Base-by-base conservation (phyloP, 2,888 invertebrate species). In the Drosophila picticornis region DNA sequence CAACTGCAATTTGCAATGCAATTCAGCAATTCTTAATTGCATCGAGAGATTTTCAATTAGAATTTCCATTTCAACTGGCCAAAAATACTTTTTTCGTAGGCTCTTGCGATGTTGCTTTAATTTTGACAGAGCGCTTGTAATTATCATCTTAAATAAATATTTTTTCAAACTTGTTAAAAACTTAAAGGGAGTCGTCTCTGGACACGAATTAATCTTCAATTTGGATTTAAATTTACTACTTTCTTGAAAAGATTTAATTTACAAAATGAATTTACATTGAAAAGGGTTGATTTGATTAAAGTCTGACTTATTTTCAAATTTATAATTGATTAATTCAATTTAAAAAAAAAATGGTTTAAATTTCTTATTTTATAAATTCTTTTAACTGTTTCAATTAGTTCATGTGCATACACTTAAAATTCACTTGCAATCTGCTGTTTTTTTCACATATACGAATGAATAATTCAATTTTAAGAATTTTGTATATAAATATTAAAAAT, bases 41-140 rank as follows among this genome's bases (percentile, higher is more conserved):
- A 84, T 75, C 62, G 77, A 81, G 71, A 73, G 82, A 78, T 87
- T 90, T 86, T 90, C 84, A 90, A 90, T 87, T 87, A 81, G 80
- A 88, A 82, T 88, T 90, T 81, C 71, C 74, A 81, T 72, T 86
- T 72, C 59, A 59, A 64, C 63, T 74, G 66, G 51, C 55, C 34
- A 52, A 63, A 46, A 34, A 13, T 22, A 19, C 22, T 27, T 50
- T 66, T 64, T 61, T 25, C 0, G 19, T 7, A 3, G 29, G 25
- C 27, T 22, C 2, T 32, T 56, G 19, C 19, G 13, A 34, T 51
- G 7, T 25, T 10, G 16, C 31, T 25, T n/a, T 19, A 25, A n/a
- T 25, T 38, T n/a, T 48, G 38, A 40, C 11, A n/a, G 16, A 27
- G 13, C 22, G 19, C 4, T 16, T 2, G n/a, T 31, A 36, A 9